Conservation (phyloP, 2,113 vertebrate species). For the Dascyllus trimaculatus region DNA sequence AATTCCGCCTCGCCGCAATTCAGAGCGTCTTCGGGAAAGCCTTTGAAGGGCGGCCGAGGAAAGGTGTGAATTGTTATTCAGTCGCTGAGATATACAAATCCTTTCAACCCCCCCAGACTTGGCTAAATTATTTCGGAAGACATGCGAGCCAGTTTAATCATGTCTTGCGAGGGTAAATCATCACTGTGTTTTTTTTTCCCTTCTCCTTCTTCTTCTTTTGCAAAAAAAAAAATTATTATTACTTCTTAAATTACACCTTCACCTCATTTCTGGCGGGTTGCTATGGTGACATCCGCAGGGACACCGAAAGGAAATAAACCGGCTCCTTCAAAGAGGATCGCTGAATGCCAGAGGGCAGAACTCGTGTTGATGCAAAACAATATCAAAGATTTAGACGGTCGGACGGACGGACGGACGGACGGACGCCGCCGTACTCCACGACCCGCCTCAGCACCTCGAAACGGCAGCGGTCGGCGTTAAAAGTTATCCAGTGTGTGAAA, state of each 20-base stretch:
- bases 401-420: background rate
- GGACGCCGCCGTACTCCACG: too few species aligned
- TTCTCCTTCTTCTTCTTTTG: conserved; percentile 30
- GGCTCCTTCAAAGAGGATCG: conserved; percentile 47
- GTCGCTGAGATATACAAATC: conserved; percentile 68
- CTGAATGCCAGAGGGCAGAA: conserved; percentile 42
- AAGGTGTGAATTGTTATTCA: conserved; percentile 66
- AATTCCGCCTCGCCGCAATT: conserved; percentile 41
- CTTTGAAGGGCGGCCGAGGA: conserved; percentile 61
- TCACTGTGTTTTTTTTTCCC: conserved; percentile 47
- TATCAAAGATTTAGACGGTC: conserved; percentile 27
- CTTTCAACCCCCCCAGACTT: conserved; percentile 59
- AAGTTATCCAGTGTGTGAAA: too few species aligned
- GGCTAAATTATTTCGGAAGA: conserved; percentile 67
- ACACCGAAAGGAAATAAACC: conserved; percentile 60
- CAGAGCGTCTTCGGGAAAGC: conserved; percentile 46
- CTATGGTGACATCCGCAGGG: conserved; percentile 65
- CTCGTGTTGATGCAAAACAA: conserved; percentile 49
- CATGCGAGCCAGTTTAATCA: conserved; percentile 60
- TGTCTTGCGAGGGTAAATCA: conserved; percentile 44
- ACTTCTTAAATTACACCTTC: conserved; percentile 57
- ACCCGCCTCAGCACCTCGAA: too few species aligned
- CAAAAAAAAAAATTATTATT: conserved; percentile 45
- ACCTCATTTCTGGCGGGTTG: conserved; percentile 56
- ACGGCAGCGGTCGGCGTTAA: too few species aligned